Evolutionary conservation across 1,140 invertebrate species (phyloP), one percentile per base, ranked within the genome.

Genomic region (Panonychus citri): DNA sequence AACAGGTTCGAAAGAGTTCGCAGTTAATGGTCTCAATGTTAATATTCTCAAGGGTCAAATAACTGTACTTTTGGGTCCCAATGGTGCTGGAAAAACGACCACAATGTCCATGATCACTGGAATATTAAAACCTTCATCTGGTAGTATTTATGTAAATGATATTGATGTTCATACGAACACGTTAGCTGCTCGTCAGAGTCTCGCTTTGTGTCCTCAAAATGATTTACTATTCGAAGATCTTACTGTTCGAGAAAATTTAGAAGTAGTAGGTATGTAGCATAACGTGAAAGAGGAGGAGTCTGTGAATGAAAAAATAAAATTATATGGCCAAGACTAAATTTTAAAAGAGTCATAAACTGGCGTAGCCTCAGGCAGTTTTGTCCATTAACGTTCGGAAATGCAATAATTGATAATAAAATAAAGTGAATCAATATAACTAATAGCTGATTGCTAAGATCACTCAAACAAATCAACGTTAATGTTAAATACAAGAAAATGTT

Each of bases 131-230:
- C 77, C 82, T n/a, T 77, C 77, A 0, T 71, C 68, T 49, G 83
- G 83, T 4, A 75, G 73, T n/a, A 79, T 83, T 10, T 66, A 69
- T 30, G 71, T 88, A 3, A 77, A 80, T 61, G 81, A 78, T 27
- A 76, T 75, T 62, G 76, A 81, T 65, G 74, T 82, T 46, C 63
- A 67, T 26, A 72, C 65, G 28, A 65, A 77, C 48, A 71, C 71
- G 27, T 61, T 66, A 10, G 59, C 64, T 25, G 81, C 83, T 3
- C 73, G 85, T n/a, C 66, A 72, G 43, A 80, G 78, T 58, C 69
- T 90, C 0, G 88, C 88, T 0, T 70, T 89, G 3, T 97, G 91
- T 69, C 89, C 89, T 8, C 91, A 96, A 68, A 66, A 67, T 59
- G 70, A 74, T 62, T 67, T 70, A 12, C 61, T 74, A 3, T 67